phyloP scores from a whole-genome alignment of 2,797 vertebrate species.

The Melanogrammus aeglefinus region DNA sequence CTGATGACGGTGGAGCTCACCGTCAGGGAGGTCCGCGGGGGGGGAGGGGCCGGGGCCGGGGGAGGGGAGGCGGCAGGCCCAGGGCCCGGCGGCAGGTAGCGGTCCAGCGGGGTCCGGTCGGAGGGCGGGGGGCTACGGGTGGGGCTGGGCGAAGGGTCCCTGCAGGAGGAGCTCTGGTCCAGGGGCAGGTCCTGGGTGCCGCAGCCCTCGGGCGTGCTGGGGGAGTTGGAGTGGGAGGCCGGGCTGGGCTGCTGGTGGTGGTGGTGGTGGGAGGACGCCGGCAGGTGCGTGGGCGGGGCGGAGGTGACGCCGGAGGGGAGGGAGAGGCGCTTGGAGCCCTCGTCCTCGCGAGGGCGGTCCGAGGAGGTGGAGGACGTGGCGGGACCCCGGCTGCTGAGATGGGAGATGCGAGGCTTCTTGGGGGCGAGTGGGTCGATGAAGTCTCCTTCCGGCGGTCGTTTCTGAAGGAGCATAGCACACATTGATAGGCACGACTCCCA shows the following conservation, averaged over 20 bases:
- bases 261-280: conserved; percentile 67
- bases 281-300: conserved; percentile 53
- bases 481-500: not conserved
- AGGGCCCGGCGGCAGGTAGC: conserved; percentile 37
- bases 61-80: conserved; percentile 34
- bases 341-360: conserved; percentile 65
- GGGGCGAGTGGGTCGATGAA: conserved; percentile 82
- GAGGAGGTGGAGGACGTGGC: not conserved
- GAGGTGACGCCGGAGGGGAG: conserved; percentile 54
- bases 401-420: conserved; percentile 88
- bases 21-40: conserved; percentile 57
- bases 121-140: conserved; percentile 58
- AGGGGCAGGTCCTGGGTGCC: conserved; percentile 85
- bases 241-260: conserved; percentile 75
- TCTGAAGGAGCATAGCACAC: conserved; percentile 64
- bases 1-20: conserved; percentile 62
- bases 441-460: conserved; percentile 73
- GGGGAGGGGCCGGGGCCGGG: conserved; percentile 38
- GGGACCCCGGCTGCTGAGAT: conserved; percentile 77
- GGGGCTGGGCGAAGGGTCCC: conserved; percentile 77
- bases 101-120: conserved; percentile 42
- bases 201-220: conserved; percentile 83
- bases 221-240: conserved; percentile 83
- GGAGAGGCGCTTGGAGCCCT: conserved; percentile 61
- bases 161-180: conserved; percentile 76